Conservation (phyloP, 2,888 invertebrate genomes). For the Stenolophus ochropezus region DNA sequence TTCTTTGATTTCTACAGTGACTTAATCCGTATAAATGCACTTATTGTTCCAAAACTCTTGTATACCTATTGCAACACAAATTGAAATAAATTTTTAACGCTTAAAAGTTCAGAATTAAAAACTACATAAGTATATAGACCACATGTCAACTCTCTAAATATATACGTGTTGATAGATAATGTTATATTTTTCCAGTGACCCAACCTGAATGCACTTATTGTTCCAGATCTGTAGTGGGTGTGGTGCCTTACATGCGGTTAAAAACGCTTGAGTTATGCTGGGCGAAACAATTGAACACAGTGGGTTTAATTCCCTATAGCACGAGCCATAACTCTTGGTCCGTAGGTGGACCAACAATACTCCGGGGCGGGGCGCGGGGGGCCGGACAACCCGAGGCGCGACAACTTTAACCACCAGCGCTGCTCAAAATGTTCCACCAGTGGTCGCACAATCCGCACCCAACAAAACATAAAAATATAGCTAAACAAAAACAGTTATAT, state of each 20-base stretch:
- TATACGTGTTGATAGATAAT: too few relatives aligned
- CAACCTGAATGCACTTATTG: neutral
- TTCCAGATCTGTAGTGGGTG: neutral
- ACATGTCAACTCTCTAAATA: too few relatives aligned
- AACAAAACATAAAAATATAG: too few relatives aligned
- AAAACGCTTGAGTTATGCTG: neutral
- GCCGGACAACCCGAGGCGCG: constrained; percentile 27
- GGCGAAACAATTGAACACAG: constrained; percentile 3
- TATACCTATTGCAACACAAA: too few relatives aligned
- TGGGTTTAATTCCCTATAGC: constrained; percentile 1
- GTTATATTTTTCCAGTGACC: too few relatives aligned
- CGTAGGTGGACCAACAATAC: constrained; percentile 12
- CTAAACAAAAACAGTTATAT: too few relatives aligned
- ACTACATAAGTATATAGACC: too few relatives aligned
- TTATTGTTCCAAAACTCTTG: too few relatives aligned
- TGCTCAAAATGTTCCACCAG: neutral
- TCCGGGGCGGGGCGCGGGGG: neutral
- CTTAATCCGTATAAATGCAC: too few relatives aligned
- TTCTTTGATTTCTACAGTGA: too few relatives aligned
- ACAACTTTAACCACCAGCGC: constrained; percentile 16
- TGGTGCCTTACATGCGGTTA: neutral
- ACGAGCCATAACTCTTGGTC: neutral
- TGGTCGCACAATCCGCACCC: neutral
- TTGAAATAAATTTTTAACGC: too few relatives aligned
- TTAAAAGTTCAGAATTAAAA: too few relatives aligned